Evolutionary conservation across 2,113 vertebrate species (phyloP), one percentile per base, ranked within the genome.

Genomic region (Daphoenositta chrysoptera): DNA sequence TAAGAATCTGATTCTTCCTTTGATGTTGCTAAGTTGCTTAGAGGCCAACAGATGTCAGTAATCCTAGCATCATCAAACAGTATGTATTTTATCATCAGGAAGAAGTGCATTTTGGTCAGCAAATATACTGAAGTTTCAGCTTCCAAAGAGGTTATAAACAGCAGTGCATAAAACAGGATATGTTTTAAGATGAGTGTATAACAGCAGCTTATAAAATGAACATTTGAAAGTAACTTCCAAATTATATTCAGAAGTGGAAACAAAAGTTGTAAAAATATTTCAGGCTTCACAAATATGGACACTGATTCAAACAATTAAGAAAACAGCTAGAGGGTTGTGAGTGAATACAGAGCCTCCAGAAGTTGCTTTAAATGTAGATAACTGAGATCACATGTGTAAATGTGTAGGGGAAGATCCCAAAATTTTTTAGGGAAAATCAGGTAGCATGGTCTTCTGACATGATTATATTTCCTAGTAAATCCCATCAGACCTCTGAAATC

Each of bases 211-310:
- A 89, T 93, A 94, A 96, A 96, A 76, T 40, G 60, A 95, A 89
- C 61, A 37, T 96, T 95, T 92, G 88, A 89, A 97, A 96, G 86
- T 87, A 96, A 89, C 69, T 97, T 96, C 87, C 83, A 95, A 96
- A 91, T 92, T 93, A 87, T 89, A 87, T 61, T 50, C 53, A 83
- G 72, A 96, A 81, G 53, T 93, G 53, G 85, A 96, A 97, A 93
- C 30, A 91, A 87, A 92, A 96, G 75, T 93, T 68, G 77, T 93
- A 96, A 97, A 97, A 96, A 96, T 95, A 96, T 96, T 96, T 97
- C 79, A 94, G 69, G 60, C 50, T 97, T 86, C 95, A 94, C 72
- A 97, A 85, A 96, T 87, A 90, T 50, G 64, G 93, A 94, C 85
- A 94, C 30, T 95, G 85, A 86, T 89, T 91, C 42, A 94, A 89